These are phyloP conservation scores for Vollenhovia emeryi DNA, from an alignment of 1,140 invertebrate genomes.

Conservation along the genomic window DNA sequence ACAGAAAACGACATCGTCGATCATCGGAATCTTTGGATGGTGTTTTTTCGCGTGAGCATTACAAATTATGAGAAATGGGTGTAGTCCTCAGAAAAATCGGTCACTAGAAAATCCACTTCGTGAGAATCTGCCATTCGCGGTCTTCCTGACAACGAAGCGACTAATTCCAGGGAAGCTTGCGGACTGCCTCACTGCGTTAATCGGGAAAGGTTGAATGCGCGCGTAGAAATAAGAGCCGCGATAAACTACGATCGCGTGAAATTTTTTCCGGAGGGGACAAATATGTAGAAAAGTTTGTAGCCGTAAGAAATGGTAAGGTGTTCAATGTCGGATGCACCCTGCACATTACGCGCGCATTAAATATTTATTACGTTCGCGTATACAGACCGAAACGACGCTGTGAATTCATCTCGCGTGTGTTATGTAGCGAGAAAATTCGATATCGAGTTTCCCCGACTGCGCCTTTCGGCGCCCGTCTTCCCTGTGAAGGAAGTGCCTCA, in stretches of 20 bases:
- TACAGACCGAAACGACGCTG: slow-evolving; percentile 19
- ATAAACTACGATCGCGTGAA: background rate
- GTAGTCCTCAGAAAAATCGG: slow-evolving; percentile 1
- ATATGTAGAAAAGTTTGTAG: background rate
- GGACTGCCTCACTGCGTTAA: background rate
- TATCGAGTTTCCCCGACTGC: slow-evolving; percentile 29
- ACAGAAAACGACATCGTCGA: slow-evolving; percentile 3
- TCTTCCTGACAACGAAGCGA: background rate
- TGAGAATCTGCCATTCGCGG: background rate
- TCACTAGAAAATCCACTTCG: background rate
- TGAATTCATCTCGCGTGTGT: slow-evolving; percentile 45
- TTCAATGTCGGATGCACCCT: background rate
- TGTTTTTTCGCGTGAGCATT: slow-evolving; percentile 21
- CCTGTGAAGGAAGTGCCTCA: background rate
- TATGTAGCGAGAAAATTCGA: slow-evolving; percentile 44
- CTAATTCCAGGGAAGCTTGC: background rate
- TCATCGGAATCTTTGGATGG: background rate
- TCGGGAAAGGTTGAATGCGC: background rate
- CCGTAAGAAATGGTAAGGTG: background rate
- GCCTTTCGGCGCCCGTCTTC: background rate
- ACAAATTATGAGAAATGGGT: slow-evolving; percentile 1
- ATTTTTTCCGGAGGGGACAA: background rate
- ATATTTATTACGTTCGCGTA: slow-evolving; percentile 50
- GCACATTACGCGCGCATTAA: slow-evolving; percentile 22
- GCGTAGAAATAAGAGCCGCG: background rate